These are phyloP conservation scores for Mycteria americana DNA, from an alignment of 2,797 vertebrate species.

Conservation along the genomic window DNA sequence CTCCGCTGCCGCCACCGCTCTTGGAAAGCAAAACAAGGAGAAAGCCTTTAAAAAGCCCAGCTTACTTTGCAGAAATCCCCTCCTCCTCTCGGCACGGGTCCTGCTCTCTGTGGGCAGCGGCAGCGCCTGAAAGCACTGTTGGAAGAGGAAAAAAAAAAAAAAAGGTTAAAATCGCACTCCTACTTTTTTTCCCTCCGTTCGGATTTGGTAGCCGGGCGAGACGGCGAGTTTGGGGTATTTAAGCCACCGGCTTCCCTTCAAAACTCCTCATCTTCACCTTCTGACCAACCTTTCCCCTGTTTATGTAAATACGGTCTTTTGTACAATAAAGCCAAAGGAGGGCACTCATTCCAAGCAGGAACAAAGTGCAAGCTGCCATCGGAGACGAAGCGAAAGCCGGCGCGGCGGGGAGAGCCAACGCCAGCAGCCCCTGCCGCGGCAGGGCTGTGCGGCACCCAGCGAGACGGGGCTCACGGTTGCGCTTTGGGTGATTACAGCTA, in stretches of 20 bases:
- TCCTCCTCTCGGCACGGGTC: neutral
- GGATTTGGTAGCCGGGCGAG: neutral
- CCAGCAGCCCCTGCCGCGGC: neutral
- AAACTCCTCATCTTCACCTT: neutral
- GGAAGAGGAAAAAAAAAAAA: neutral
- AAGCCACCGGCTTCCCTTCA: neutral
- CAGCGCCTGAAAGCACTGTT: neutral
- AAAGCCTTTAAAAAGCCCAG: neutral
- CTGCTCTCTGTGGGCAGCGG: neutral
- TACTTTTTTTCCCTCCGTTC: neutral
- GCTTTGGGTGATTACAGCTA: constrained; percentile 22
- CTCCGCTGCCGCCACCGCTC: neutral
- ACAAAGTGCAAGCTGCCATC: constrained; percentile 7
- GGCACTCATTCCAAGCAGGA: neutral
- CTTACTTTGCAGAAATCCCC: constrained; percentile 29
- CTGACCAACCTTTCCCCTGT: neutral
- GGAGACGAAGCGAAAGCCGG: neutral
- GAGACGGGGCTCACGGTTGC: neutral
- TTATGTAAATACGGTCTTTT: neutral
- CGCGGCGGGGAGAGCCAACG: neutral
- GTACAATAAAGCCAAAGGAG: neutral
- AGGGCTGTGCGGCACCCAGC: neutral
- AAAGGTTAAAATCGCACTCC: neutral
- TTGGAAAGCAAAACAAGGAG: neutral
- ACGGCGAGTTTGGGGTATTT: neutral